Evolutionary conservation across 2,888 invertebrate species (phyloP).

Genomic region (Macrophya annulata): DNA sequence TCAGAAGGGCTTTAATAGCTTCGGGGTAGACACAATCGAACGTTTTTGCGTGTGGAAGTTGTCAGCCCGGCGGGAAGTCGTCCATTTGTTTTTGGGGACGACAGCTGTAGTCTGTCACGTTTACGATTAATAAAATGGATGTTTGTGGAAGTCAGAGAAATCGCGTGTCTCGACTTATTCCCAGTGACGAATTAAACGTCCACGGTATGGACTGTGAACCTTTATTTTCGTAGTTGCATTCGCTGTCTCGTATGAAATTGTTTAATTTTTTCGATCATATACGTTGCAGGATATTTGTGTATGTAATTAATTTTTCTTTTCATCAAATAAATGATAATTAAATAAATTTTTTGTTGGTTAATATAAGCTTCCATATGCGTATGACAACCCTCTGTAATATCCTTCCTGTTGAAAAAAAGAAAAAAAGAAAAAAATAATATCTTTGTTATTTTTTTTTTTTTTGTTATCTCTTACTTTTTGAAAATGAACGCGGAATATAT

Average conservation of each 20-base stretch:
- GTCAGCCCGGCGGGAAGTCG: slow-evolving; percentile 27
- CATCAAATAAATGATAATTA: neutral
- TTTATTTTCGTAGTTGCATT: neutral
- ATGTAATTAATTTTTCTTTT: neutral
- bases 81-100: slow-evolving; percentile 45
- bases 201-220: neutral
- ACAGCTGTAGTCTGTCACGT: slow-evolving; percentile 52
- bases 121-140: slow-evolving; percentile 50
- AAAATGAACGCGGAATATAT: neutral
- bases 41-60: slow-evolving; percentile 44
- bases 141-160: slow-evolving; percentile 30
- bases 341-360: neutral
- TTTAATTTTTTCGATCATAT: neutral
- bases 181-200: slow-evolving; percentile 47
- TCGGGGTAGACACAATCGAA: slow-evolving; percentile 7
- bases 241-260: neutral
- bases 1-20: neutral
- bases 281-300: neutral
- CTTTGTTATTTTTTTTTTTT: no score
- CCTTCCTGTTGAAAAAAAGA: no score
- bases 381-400: neutral
- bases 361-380: neutral
- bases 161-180: slow-evolving; percentile 35
- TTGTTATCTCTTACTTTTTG: neutral
- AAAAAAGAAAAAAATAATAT: no score